These are phyloP conservation scores for Menidia menidia DNA, from an alignment of 2,797 vertebrate genomes.

Conservation along the genomic window DNA sequence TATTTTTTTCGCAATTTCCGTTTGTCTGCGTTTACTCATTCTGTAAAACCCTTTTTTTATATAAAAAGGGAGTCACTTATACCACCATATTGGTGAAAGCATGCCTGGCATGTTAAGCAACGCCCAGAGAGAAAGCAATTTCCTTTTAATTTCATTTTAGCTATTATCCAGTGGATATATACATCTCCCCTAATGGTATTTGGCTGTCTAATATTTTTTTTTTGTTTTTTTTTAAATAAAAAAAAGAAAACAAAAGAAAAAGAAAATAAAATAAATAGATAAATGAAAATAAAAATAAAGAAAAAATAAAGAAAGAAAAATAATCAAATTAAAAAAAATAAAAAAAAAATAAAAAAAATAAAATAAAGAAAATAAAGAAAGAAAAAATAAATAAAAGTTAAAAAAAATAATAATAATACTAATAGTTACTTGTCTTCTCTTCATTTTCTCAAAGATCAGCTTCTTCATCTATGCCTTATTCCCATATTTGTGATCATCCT, in stretches of 20 bases:
- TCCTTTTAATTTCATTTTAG: background rate
- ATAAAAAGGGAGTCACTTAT: constrained; percentile 20
- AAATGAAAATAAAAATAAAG: too few species aligned
- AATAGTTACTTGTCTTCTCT: too few species aligned
- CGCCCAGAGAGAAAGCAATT: constrained; percentile 14
- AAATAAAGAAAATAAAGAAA: too few species aligned
- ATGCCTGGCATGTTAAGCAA: constrained; percentile 20
- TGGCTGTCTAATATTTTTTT: constrained; percentile 16
- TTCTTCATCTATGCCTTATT: background rate
- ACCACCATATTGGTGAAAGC: constrained; percentile 14
- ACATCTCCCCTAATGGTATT: background rate
- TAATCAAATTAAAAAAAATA: too few species aligned
- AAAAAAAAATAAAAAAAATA: too few species aligned
- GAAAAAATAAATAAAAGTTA: too few species aligned
- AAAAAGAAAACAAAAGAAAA: too few species aligned
- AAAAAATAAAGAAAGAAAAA: too few species aligned
- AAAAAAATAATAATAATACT: too few species aligned
- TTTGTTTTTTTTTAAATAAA: too few species aligned
- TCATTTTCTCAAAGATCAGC: background rate
- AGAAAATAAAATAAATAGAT: too few species aligned
- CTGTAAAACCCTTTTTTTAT: constrained; percentile 16
- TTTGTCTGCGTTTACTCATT: constrained; percentile 38
- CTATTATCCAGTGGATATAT: constrained; percentile 6
- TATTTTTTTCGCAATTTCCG: constrained; percentile 66
- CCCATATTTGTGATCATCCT: too few species aligned